These are phyloP conservation scores for Conopomorpha cramerella DNA, from an alignment of 1,140 invertebrate genomes.

Conservation along the genomic window DNA sequence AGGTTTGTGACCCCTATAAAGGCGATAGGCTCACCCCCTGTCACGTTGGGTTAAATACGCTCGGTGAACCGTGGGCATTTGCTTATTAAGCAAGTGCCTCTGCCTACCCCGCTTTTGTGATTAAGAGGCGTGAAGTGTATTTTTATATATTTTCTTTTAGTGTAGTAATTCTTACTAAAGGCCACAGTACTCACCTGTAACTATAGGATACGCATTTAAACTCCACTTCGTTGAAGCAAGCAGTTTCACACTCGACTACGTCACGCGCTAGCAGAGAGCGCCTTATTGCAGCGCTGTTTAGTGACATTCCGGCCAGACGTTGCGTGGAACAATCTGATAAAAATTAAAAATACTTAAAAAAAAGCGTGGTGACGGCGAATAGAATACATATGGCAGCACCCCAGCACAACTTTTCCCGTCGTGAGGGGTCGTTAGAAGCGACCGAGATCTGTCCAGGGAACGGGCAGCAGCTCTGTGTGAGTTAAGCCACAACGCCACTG, in stretches of 20 bases:
- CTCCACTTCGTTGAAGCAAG: conserved; percentile 71
- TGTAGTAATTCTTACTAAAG: background rate
- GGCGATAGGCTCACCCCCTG: too few relatives aligned
- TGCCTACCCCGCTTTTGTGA: too few relatives aligned
- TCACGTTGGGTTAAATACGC: too few relatives aligned
- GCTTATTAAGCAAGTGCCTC: too few relatives aligned
- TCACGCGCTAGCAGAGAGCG: conserved; percentile 67
- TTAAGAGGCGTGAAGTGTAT: too few relatives aligned
- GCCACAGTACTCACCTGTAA: conserved; percentile 62
- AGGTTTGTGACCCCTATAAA: too few relatives aligned
- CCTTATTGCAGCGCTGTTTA: conserved; percentile 67
- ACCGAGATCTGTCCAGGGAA: too few relatives aligned
- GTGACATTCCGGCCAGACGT: conserved; percentile 71
- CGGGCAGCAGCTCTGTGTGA: too few relatives aligned
- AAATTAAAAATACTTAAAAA: conserved; percentile 1
- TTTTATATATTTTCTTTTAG: too few relatives aligned
- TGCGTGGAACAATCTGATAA: conserved; percentile 74
- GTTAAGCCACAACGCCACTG: too few relatives aligned
- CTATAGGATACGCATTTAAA: conserved; percentile 77
- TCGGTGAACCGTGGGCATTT: too few relatives aligned
- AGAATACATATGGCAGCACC: background rate
- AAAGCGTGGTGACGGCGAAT: background rate
- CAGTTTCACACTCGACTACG: conserved; percentile 73
- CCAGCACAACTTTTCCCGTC: background rate
- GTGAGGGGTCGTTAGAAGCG: too few relatives aligned